Evolutionary conservation across 2,888 invertebrate species (phyloP).

Genomic region (Brenthis hecate): DNA sequence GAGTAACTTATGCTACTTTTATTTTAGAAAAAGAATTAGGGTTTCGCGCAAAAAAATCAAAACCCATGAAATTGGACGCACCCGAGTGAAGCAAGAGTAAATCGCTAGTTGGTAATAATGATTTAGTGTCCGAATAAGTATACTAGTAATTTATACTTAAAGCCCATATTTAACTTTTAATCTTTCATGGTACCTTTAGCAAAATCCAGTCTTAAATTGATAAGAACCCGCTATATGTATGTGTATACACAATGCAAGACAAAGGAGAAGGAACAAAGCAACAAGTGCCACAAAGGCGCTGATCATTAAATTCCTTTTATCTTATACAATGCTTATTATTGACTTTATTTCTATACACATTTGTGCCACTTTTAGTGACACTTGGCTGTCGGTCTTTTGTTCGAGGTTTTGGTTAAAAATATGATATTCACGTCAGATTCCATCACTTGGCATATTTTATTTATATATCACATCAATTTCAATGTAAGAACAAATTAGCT

Average conservation of each 20-base stretch:
- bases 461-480: too few species aligned
- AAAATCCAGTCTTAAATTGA: slow-evolving; percentile 14
- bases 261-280: slow-evolving; percentile 51
- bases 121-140: background rate
- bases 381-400: slow-evolving; percentile 7
- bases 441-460: too few species aligned
- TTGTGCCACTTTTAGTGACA: slow-evolving; percentile 20
- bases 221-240: slow-evolving; percentile 8
- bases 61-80: too few species aligned
- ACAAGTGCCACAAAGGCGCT: slow-evolving; percentile 61
- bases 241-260: slow-evolving; percentile 11
- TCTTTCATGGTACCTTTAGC: background rate
- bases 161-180: background rate
- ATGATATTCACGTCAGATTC: background rate
- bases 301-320: slow-evolving; percentile 43
- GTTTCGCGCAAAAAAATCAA: too few species aligned
- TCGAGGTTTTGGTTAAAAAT: slow-evolving; percentile 8
- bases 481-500: background rate
- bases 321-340: slow-evolving; percentile 29
- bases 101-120: too few species aligned
- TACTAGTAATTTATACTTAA: background rate
- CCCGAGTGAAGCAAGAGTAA: too few species aligned
- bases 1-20: too few species aligned
- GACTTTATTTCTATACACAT: slow-evolving; percentile 24
- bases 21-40: too few species aligned